Evolutionary conservation across 2,113 vertebrate species (phyloP), one percentile per base, ranked within the genome.

Genomic region (Myrmecophaga tridactyla): DNA sequence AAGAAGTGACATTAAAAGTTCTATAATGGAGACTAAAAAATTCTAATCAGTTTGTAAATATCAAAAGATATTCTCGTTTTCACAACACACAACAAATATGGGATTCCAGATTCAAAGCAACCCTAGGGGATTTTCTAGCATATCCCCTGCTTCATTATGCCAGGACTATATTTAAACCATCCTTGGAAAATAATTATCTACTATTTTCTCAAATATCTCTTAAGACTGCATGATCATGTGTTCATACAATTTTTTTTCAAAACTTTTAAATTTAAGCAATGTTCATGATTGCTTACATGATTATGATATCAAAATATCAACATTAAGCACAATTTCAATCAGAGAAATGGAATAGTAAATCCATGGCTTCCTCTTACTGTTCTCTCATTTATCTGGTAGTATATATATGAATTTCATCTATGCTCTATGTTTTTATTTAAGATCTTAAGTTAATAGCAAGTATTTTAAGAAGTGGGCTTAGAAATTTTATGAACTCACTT

Each of bases 141-240:
- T 34, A 48, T 69, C 65, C 7, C 34, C 34, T 73, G 46, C 60
- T 92, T 69, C 43, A 13, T 77, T 41, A 67, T 41, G 48, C 9
- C 29, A 46, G 13, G 21, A 46, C 21, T 70, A 83, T 25, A 14
- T 46, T 83, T 67, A 86, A 23, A 76, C 31, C 31, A 58, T 89
- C 17, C 53, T 82, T 13, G 34, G 51, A 80, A 88, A 65, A 77
- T 67, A 81, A 63, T 86, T 69, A 60, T 15, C 34, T 81, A 69
- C 36, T 78, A n/a, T 80, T 63, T 96, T 70, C 70, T 23, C 65
- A 84, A 82, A 94, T 86, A 72, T 53, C 90, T 69, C 51, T 46
- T 58, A 72, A 95, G 82, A 80, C 56, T 43, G 6, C 65, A 53
- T 0, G 39, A 60, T 84, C 1, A 17, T 7, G 31, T 70, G 12